Percentiles rank a stretch among this genome's conserved stretches.
Evolutionary conservation across 2,797 vertebrate genomes (phyloP).

Genomic region (Bradypodion pumilum): DNA sequence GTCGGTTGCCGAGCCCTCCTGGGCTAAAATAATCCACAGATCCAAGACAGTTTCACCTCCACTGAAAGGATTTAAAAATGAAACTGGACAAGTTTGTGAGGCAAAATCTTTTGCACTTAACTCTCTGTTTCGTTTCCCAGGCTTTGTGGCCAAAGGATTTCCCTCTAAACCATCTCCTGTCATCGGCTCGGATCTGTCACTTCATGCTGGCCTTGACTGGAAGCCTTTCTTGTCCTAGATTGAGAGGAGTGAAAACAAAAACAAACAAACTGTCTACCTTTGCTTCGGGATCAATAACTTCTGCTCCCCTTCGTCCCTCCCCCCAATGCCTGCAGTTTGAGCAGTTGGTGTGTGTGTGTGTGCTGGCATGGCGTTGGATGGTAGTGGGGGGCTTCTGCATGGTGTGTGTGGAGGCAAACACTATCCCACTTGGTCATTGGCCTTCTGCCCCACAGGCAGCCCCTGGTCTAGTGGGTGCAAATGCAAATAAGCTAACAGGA

Average conservation of each 20-base stretch:
- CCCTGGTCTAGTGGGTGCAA: no score
- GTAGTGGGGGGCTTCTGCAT: neutral
- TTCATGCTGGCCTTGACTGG: constrained; percentile 69
- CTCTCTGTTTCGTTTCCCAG: constrained; percentile 67
- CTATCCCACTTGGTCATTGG: no score
- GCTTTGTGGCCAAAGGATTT: constrained; percentile 71
- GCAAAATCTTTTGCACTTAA: constrained; percentile 74
- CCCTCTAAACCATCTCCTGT: constrained; percentile 76
- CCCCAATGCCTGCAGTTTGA: neutral
- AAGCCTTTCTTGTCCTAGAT: constrained; percentile 59
- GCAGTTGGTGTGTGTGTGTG: neutral
- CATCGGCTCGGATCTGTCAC: constrained; percentile 76
- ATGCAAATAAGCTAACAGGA: no score
- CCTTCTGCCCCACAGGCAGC: no score
- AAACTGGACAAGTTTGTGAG: constrained; percentile 82
- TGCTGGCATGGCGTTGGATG: neutral
- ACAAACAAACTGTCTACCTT: neutral
- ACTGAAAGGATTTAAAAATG: constrained; percentile 76
- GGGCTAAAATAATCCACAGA: constrained; percentile 73
- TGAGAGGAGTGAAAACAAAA: constrained; percentile 70
- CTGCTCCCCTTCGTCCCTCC: neutral
- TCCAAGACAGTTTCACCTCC: constrained; percentile 77
- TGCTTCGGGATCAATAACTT: no score
- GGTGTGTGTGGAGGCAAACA: no score
- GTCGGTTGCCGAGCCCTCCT: constrained; percentile 75